These are phyloP conservation scores for Drosophila birchii DNA, from an alignment of 2,888 invertebrate species.

Conservation along the genomic window DNA sequence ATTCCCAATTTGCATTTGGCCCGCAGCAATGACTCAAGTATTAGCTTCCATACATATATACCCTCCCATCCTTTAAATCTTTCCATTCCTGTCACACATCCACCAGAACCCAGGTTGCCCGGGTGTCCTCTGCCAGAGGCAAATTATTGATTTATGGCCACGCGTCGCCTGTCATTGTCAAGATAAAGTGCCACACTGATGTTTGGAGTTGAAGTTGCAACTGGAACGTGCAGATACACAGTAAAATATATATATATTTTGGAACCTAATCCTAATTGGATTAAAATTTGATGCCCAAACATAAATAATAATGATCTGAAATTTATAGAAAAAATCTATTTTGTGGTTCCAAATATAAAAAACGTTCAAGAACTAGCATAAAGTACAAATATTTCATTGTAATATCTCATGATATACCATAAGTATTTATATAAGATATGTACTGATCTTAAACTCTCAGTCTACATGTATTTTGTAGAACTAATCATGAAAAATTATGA, in stretches of 20 bases:
- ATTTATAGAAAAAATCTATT: background rate
- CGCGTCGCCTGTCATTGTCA: constrained; percentile 59
- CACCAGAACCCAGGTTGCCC: constrained; percentile 14
- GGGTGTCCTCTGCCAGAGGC: constrained; percentile 29
- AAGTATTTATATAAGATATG: background rate
- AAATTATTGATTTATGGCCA: constrained; percentile 66
- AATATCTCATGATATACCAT: background rate
- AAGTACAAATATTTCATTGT: background rate
- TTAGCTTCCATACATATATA: constrained; percentile 20
- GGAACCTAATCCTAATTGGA: background rate
- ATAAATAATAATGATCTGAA: background rate
- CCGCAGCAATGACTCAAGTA: constrained; percentile 25
- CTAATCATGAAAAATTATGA: background rate
- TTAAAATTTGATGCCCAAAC: background rate
- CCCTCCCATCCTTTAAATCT: constrained; percentile 11
- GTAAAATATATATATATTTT: background rate
- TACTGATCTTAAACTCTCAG: background rate
- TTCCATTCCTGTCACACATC: constrained; percentile 22
- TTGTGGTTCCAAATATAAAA: background rate
- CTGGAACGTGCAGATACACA: constrained; percentile 26
- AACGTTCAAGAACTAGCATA: background rate
- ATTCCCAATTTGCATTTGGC: constrained; percentile 28
- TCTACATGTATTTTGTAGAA: background rate
- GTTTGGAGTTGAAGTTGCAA: constrained; percentile 22
- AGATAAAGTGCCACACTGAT: constrained; percentile 45